phyloP scores from a whole-genome alignment of 2,113 vertebrate species.

The Trichechus manatus region DNA sequence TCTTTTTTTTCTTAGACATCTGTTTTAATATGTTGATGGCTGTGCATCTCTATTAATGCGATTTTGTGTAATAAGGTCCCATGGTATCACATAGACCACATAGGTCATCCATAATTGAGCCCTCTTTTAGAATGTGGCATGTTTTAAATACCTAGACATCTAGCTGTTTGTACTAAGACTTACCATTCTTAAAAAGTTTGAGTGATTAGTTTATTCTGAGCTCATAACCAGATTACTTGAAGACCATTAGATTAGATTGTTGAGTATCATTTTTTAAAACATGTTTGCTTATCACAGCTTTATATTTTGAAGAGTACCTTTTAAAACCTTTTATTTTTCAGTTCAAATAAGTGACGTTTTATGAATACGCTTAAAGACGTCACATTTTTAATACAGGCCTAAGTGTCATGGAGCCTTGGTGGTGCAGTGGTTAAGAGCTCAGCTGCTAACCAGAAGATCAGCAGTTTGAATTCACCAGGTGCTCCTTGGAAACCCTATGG shows the following conservation, averaged over 20 bases:
- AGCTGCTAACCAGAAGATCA: too few species aligned
- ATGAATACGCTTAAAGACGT: background rate
- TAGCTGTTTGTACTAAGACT: constrained; percentile 52
- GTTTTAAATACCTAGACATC: constrained; percentile 40
- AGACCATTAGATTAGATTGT: constrained; percentile 11
- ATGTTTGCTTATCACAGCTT: constrained; percentile 39
- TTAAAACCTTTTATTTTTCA: constrained; percentile 41
- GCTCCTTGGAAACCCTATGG: too few species aligned
- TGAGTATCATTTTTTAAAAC: constrained; percentile 17
- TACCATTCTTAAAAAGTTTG: constrained; percentile 23
- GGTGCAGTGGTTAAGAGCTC: background rate
- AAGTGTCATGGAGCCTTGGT: background rate
- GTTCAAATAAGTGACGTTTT: background rate
- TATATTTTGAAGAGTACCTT: constrained; percentile 49
- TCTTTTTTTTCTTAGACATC: constrained; percentile 32
- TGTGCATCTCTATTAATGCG: background rate
- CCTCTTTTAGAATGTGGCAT: constrained; percentile 50
- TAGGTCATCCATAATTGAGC: constrained; percentile 13
- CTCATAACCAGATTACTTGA: constrained; percentile 45
- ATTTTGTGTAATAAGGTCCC: constrained; percentile 51
- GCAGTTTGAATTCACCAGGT: too few species aligned
- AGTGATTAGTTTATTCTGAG: constrained; percentile 36
- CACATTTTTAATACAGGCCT: background rate
- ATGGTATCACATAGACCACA: constrained; percentile 22
- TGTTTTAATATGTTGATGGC: constrained; percentile 40